phyloP scores from a whole-genome alignment of 2,113 vertebrate genomes.

The Datnioides undecimradiatus region DNA sequence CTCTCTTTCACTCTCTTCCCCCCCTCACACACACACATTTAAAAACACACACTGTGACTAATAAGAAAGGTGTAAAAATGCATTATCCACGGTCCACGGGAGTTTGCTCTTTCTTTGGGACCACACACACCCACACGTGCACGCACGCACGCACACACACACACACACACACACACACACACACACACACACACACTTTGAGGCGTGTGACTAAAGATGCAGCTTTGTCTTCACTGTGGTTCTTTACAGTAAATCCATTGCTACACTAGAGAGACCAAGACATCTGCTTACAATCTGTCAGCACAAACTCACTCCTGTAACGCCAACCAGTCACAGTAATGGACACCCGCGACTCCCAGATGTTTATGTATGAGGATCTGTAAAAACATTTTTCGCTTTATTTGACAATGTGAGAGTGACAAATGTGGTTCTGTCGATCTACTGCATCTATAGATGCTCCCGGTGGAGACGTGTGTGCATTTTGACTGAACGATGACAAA shows the following conservation, averaged over 20 bases:
- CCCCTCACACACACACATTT: slow-evolving; percentile 1
- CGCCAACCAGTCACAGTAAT: slow-evolving; percentile 31
- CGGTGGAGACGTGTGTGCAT: not conserved
- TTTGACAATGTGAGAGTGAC: slow-evolving; percentile 12
- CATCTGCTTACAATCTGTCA: slow-evolving; percentile 73
- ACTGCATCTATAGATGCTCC: not conserved
- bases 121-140: no score
- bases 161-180: slow-evolving; percentile 41
- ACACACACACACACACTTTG: not conserved
- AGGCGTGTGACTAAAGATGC: slow-evolving; percentile 68
- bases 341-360: slow-evolving; percentile 61
- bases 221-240: slow-evolving; percentile 59
- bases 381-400: not conserved
- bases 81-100: slow-evolving; percentile 67
- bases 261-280: slow-evolving; percentile 56
- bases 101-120: slow-evolving; percentile 60
- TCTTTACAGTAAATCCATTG: slow-evolving; percentile 70
- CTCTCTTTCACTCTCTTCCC: slow-evolving; percentile 25
- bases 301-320: slow-evolving; percentile 39
- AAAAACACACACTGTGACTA: slow-evolving; percentile 72
- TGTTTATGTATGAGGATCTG: not conserved
- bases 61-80: slow-evolving; percentile 77
- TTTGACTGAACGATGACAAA: not conserved
- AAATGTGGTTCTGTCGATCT: not conserved
- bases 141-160: slow-evolving; percentile 70